A percentile compares a stretch with the other conserved stretches of the same genome.
phyloP scores from a whole-genome alignment of 92 coral and sea anemone species.

The Zoanthus sociatus region DNA sequence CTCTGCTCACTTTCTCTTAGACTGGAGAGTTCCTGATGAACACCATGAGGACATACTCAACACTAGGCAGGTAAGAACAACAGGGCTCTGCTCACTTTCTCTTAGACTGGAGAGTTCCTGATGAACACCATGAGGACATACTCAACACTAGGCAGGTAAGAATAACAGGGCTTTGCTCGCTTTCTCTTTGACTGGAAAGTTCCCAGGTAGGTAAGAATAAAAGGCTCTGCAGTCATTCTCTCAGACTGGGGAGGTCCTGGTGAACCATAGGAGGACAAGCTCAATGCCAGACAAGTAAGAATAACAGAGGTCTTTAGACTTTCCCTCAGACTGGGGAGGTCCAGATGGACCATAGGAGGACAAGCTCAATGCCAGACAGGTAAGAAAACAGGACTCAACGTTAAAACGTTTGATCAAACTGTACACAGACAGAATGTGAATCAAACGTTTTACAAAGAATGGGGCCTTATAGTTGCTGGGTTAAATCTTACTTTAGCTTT shows the following conservation, averaged over 20 bases:
- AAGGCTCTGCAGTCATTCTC: slow-evolving; percentile 59
- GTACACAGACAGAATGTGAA: no score
- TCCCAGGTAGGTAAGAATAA: no score
- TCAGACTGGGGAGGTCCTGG: slow-evolving; percentile 82
- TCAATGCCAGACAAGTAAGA: slow-evolving; percentile 81
- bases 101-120: slow-evolving; percentile 80
- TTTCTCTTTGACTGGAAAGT: slow-evolving; percentile 79
- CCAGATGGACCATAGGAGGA: slow-evolving; percentile 91
- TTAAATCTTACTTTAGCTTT: no score
- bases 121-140: slow-evolving; percentile 84
- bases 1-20: slow-evolving; percentile 80
- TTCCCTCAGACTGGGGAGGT: slow-evolving; percentile 82
- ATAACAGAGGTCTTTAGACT: slow-evolving; percentile 70
- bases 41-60: slow-evolving; percentile 81
- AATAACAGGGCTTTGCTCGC: slow-evolving; percentile 69
- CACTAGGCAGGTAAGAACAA: no score
- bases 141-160: slow-evolving; percentile 85
- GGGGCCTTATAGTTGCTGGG: no score
- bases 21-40: slow-evolving; percentile 81
- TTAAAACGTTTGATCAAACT: no score
- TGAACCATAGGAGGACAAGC: slow-evolving; percentile 83
- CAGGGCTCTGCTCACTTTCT: slow-evolving; percentile 92
- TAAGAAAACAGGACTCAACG: slow-evolving; percentile 51
- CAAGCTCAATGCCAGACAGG: background rate
- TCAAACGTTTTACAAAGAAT: no score